A percentile compares a stretch with the other conserved stretches of the same genome.
Conservation (phyloP, 2,797 vertebrate genomes). For the Orestias chungarensis region DNA sequence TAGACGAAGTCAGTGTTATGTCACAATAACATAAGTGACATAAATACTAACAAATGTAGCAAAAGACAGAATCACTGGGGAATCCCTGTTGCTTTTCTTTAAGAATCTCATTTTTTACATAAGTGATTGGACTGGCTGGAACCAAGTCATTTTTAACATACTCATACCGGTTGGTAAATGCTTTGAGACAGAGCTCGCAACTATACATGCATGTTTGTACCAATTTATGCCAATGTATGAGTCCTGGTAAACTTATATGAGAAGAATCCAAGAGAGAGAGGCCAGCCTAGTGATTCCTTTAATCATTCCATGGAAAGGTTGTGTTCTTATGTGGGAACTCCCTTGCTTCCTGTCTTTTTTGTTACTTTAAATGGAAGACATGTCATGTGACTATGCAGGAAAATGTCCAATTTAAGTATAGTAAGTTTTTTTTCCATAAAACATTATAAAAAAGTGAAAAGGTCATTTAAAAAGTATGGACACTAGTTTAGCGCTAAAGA, state of each 20-base stretch:
- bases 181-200: no score
- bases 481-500: no score
- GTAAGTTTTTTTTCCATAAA: no score
- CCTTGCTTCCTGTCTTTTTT: slow-evolving; percentile 49
- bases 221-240: background rate
- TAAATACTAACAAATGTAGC: no score
- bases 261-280: slow-evolving; percentile 35
- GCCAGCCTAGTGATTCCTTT: slow-evolving; percentile 52
- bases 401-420: no score
- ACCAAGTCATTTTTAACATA: background rate
- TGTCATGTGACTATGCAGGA: slow-evolving; percentile 2
- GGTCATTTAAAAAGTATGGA: no score
- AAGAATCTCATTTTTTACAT: background rate
- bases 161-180: background rate
- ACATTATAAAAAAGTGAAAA: no score
- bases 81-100: no score
- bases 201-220: no score
- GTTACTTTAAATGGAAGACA: slow-evolving; percentile 21
- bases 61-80: no score
- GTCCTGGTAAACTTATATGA: slow-evolving; percentile 38
- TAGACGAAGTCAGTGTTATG: no score
- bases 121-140: background rate
- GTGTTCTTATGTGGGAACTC: slow-evolving; percentile 36
- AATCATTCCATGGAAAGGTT: slow-evolving; percentile 48
- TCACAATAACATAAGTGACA: no score